Conservation (phyloP, 2,797 vertebrate genomes). For the Sylvia borin region DNA sequence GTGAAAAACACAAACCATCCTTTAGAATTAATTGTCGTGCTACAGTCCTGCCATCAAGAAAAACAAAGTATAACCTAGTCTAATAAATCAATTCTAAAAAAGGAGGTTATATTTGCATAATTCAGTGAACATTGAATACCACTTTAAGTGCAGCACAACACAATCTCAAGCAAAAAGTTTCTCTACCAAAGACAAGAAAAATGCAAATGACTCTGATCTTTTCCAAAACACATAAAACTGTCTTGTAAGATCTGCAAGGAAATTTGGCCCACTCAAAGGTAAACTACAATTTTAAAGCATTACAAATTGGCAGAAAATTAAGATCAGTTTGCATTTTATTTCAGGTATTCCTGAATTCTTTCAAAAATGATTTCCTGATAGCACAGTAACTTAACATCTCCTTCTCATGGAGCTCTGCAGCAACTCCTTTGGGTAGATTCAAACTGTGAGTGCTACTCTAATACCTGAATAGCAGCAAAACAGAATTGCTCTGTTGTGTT, state of each 20-base stretch:
- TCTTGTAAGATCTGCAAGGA: neutral
- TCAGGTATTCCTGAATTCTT: neutral
- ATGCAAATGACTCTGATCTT: neutral
- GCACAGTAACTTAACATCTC: neutral
- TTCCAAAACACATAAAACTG: neutral
- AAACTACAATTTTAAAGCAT: neutral
- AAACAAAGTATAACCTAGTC: constrained; percentile 12
- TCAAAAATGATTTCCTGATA: neutral
- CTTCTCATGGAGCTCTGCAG: neutral
- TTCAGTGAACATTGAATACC: constrained; percentile 37
- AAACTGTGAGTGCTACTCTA: neutral
- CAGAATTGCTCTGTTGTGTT: neutral
- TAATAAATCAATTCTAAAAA: constrained; percentile 3
- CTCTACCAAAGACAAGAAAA: constrained; percentile 14
- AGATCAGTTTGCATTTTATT: neutral
- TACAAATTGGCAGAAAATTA: neutral
- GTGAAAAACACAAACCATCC: constrained; percentile 27
- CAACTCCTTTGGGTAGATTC: neutral
- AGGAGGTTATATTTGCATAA: constrained; percentile 66
- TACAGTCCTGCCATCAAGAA: constrained; percentile 15
- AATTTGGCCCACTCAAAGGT: neutral
- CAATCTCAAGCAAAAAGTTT: constrained; percentile 52
- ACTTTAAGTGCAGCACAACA: constrained; percentile 24
- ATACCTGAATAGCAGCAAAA: neutral
- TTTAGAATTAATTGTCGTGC: constrained; percentile 36